These are phyloP conservation scores for Aporophyla lueneburgensis DNA, from an alignment of 2,888 invertebrate species.

Conservation along the genomic window DNA sequence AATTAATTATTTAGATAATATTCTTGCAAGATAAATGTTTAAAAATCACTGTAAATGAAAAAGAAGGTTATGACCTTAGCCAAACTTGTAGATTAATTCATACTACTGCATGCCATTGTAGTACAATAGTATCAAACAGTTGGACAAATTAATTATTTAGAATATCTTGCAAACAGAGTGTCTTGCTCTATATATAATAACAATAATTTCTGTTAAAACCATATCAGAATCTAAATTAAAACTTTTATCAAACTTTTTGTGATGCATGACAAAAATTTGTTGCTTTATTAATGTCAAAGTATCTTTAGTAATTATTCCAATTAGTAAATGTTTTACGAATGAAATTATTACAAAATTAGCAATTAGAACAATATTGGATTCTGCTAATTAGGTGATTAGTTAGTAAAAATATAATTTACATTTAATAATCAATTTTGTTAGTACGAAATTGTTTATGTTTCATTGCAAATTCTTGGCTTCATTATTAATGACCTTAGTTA, in stretches of 20 bases:
- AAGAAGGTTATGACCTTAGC: background rate
- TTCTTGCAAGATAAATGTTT: no score
- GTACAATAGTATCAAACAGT: background rate
- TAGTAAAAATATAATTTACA: background rate
- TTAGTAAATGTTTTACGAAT: constrained; percentile 49
- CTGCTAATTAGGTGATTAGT: background rate
- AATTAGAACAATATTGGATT: constrained; percentile 16
- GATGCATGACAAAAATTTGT: constrained; percentile 6
- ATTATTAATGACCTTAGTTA: constrained; percentile 37
- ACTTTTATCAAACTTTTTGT: background rate
- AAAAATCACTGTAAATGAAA: background rate
- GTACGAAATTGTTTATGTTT: background rate
- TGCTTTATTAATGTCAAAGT: constrained; percentile 1
- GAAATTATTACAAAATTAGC: constrained; percentile 41
- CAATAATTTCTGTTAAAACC: background rate
- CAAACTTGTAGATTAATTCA: background rate
- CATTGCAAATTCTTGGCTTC: constrained; percentile 10
- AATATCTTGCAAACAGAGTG: background rate
- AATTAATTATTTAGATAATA: background rate
- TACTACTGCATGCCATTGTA: background rate
- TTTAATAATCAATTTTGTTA: background rate
- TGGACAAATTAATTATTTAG: background rate
- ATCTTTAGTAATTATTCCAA: constrained; percentile 41
- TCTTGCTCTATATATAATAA: no score
- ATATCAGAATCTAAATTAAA: background rate